Evolutionary conservation across 2,888 invertebrate species (phyloP).

Genomic region (Heteropelma amictum): DNA sequence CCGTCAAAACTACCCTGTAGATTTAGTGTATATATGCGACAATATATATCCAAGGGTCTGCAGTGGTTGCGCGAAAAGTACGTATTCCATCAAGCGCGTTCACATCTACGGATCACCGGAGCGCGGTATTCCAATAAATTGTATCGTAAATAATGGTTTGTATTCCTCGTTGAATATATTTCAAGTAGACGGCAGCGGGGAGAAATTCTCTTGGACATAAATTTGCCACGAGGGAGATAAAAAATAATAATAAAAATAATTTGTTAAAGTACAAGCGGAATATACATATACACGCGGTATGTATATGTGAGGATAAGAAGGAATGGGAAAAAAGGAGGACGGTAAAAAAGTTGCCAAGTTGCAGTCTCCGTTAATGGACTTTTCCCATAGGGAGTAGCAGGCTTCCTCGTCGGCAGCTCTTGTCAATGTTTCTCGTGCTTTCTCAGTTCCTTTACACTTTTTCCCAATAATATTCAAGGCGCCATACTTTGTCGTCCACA

Average conservation of each 20-base stretch:
- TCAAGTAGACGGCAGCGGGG: constrained; percentile 25
- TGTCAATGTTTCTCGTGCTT: background rate
- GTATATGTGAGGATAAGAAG: constrained; percentile 15
- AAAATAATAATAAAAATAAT: constrained; percentile 33
- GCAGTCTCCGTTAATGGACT: constrained; percentile 58
- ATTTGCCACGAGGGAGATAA: constrained; percentile 7
- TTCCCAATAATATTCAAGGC: too few species aligned
- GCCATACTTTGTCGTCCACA: too few species aligned
- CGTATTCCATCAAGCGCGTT: too few species aligned
- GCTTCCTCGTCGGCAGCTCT: constrained; percentile 13
- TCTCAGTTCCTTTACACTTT: background rate
- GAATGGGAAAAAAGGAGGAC: constrained; percentile 24
- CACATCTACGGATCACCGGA: background rate
- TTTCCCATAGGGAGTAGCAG: constrained; percentile 44
- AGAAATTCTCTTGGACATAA: constrained; percentile 41
- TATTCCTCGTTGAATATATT: constrained; percentile 21
- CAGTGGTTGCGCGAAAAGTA: too few species aligned
- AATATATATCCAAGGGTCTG: too few species aligned
- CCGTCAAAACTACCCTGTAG: too few species aligned
- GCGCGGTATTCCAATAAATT: too few species aligned
- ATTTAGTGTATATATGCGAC: too few species aligned
- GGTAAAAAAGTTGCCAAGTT: constrained; percentile 58
- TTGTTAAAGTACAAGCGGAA: constrained; percentile 23
- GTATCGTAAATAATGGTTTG: background rate
- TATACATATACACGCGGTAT: too few species aligned